phyloP scores from a whole-genome alignment of 2,888 invertebrate genomes.

The Cylloceria caligata region DNA sequence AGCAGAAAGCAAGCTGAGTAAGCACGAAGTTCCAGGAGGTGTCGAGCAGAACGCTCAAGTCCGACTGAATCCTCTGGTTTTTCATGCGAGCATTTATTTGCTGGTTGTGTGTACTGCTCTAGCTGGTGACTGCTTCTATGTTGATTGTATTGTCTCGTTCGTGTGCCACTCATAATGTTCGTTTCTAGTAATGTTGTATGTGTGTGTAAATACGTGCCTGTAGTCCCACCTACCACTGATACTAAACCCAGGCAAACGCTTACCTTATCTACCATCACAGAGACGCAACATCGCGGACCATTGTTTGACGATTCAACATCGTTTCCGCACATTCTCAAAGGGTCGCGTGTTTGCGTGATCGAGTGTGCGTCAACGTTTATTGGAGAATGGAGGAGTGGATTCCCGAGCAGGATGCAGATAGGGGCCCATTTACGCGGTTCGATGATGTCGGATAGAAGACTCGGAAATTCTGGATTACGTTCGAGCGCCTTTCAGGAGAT shows the following conservation, averaged over 20 bases:
- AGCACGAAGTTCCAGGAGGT: conserved; percentile 6
- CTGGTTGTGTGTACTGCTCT: conserved; percentile 41
- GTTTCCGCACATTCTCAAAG: conserved; percentile 42
- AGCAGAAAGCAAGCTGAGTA: background rate
- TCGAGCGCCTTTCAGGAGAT: conserved; percentile 1
- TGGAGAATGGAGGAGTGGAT: background rate
- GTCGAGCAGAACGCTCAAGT: conserved; percentile 47
- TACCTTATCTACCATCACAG: conserved; percentile 46
- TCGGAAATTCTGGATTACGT: conserved; percentile 14
- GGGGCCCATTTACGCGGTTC: conserved; percentile 52
- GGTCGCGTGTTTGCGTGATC: conserved; percentile 18
- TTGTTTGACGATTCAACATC: conserved; percentile 53
- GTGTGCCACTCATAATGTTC: background rate
- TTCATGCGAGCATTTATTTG: conserved; percentile 63
- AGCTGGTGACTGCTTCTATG: conserved; percentile 29
- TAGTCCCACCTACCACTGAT: conserved; percentile 28
- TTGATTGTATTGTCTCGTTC: conserved; percentile 50
- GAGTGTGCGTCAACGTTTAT: conserved; percentile 16
- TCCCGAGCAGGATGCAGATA: conserved; percentile 61
- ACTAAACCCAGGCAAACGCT: conserved; percentile 7
- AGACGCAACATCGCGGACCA: conserved; percentile 38
- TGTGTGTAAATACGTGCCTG: background rate
- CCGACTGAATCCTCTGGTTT: conserved; percentile 62
- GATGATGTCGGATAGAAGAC: conserved; percentile 38
- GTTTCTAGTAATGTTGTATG: conserved; percentile 15